These are phyloP conservation scores for Solenopsis invicta DNA, from an alignment of 1,140 invertebrate genomes.

Conservation along the genomic window DNA sequence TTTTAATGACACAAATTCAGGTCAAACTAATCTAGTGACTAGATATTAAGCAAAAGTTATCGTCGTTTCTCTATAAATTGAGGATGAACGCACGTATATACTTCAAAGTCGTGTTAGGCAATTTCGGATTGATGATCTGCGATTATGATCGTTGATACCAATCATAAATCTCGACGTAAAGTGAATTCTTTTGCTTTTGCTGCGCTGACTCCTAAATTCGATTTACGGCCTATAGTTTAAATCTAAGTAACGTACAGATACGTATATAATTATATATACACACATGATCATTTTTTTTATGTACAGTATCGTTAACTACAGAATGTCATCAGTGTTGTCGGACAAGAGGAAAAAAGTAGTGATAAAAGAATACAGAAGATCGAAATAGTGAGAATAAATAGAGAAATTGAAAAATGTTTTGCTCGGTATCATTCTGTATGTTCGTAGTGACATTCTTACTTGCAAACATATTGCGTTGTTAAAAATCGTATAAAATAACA, in stretches of 20 bases:
- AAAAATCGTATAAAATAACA: constrained; percentile 44
- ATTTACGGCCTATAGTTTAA: constrained; percentile 73
- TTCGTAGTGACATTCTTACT: constrained; percentile 14
- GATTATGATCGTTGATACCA: constrained; percentile 47
- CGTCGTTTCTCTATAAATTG: constrained; percentile 65
- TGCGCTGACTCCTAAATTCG: constrained; percentile 68
- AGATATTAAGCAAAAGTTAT: constrained; percentile 82
- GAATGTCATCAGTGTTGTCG: constrained; percentile 31
- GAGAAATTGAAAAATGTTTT: neutral
- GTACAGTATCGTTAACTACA: constrained; percentile 71
- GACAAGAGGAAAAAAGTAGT: constrained; percentile 26
- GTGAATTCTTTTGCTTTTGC: constrained; percentile 2
- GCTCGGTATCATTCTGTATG: neutral
- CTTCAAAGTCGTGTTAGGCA: constrained; percentile 78
- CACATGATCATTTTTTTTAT: constrained; percentile 76
- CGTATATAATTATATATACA: constrained; percentile 78
- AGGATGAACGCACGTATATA: constrained; percentile 71
- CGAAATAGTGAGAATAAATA: neutral
- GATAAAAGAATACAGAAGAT: neutral
- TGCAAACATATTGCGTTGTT: neutral
- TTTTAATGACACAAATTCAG: constrained; percentile 51
- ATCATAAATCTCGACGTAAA: constrained; percentile 24
- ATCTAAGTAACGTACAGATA: constrained; percentile 75
- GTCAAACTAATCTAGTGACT: constrained; percentile 84
- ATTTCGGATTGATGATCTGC: constrained; percentile 71